Base-by-base conservation (phyloP, 1,140 invertebrate genomes). In the Drosophila rhopaloa region DNA sequence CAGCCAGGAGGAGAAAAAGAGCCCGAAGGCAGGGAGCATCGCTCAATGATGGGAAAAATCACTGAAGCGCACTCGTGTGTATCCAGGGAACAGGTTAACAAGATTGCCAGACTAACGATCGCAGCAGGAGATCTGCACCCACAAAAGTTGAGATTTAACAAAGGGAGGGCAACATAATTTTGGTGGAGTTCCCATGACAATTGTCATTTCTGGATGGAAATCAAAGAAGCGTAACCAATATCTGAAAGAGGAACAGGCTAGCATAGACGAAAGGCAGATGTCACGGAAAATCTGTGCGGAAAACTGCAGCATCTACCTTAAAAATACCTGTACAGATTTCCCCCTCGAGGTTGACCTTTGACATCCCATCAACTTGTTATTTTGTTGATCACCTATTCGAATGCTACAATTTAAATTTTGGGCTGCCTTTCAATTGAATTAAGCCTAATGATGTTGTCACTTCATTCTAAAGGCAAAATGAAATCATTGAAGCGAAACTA, bases 161-260 rank as follows among this genome's bases (percentile, higher is more conserved):
- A 24, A 24, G 5, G 9, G 9, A 48, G 16, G 1, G 5, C 66
- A n/a, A 41, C 44, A 35, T 43, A 48, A 48, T 41, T 43, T 24
- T 13, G n/a, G 3, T 13, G 16, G 9, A 46, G 11, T 63, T 48
- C 27, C 58, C 29, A 51, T 7, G 32, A 51, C 44, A 27, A 35
- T 41, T 11, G 14, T 32, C n/a, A n/a, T 4, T 16, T 44, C 40
- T 44, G n/a, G 16, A 10, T 13, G 35, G n/a, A 78, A 79, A 81
- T 53, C 78, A 81, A 50, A 44, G 58, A 76, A 71, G 71, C 71
- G 78, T 76, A 68, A 71, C 78, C 54, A 76, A 51, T 3, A 40
- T 40, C 35, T n/a, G 5, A 16, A 27, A 59, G 4, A 19, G 11
- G 11, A 71, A 37, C 44, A 76, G 78, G 78, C 44, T 11, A 37